Conservation (phyloP, 1,140 invertebrate species). For the Hetaerina americana region DNA sequence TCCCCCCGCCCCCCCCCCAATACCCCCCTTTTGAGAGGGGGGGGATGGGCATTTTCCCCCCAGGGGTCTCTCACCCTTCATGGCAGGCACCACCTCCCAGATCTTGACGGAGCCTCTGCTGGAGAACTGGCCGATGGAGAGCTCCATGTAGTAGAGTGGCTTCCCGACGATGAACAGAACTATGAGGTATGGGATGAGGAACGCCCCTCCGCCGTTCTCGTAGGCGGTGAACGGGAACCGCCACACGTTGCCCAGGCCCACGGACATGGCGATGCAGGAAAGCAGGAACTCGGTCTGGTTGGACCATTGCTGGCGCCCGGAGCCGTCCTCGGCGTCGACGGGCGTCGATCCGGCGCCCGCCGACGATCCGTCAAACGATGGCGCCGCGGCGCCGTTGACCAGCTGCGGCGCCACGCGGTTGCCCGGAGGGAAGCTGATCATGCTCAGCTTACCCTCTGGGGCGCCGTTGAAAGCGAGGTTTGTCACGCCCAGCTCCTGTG, state of each 20-base stretch:
- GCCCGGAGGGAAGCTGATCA: too few species aligned
- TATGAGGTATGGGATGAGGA: constrained; percentile 39
- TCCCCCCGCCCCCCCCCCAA: too few species aligned
- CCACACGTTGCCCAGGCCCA: constrained; percentile 39
- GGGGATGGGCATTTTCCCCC: too few species aligned
- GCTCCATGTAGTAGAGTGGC: constrained; percentile 36
- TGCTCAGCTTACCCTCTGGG: too few species aligned
- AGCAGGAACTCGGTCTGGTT: constrained; percentile 27
- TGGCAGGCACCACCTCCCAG: constrained; percentile 27
- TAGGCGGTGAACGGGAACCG: constrained; percentile 35
- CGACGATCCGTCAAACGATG: too few species aligned
- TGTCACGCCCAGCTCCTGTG: too few species aligned
- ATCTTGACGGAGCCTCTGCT: constrained; percentile 27
- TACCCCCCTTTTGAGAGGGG: too few species aligned
- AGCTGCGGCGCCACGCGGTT: too few species aligned
- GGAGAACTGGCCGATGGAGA: constrained; percentile 32
- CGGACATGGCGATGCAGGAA: constrained; percentile 35
- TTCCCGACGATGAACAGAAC: constrained; percentile 41
- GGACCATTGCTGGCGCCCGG: constrained; percentile 20
- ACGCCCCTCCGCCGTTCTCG: constrained; percentile 35
- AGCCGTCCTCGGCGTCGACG: not conserved
- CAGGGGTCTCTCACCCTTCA: constrained; percentile 28
- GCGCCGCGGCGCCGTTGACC: too few species aligned
- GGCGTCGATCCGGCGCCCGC: too few species aligned
- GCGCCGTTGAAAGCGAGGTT: too few species aligned